Base-by-base conservation (phyloP, 2,113 vertebrate species). In the Jaculus jaculus region DNA sequence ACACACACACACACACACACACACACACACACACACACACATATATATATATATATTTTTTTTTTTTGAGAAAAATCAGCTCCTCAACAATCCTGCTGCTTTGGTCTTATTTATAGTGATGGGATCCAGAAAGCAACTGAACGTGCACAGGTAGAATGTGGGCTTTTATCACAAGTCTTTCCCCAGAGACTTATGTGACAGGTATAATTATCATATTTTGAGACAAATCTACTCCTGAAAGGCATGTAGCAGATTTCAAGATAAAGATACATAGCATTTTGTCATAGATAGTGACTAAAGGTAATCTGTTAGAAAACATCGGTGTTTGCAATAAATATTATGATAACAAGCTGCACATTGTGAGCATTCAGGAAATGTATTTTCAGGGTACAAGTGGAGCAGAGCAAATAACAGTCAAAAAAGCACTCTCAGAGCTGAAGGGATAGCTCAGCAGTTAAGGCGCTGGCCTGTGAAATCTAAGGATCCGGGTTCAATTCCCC, bases 281-380 rank as follows among this genome's bases (percentile, higher is more conserved):
- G n/a, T 66, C 85, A 69, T 51, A 79, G 60, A 39, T 11, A 18
- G 77, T 74, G 66, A 89, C 34, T 28, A 32, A 34, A 60, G 51
- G 72, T 90, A 79, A 72, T 78, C 47, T 69, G 16, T 42, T 83
- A 91, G 65, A 80, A 95, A 87, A 63, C 18, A 68, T 61, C 47
- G 6, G 10, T 23, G 71, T 87, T 89, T 82, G 32, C 39, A 71
- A 72, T 71, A 92, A 84, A 91, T 74, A 93, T 21, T 83, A 66
- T 94, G 65, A 78, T 16, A 42, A 26, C 90, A 75, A 89, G 73
- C 17, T 10, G 23, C 16, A 91, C 30, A 61, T 26, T 23, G 88
- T 39, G 34, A 71, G 21, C 75, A 94, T 58, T 30, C 26, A 68
- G 30, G n/a, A 32, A 94, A 42, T 34, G 61, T 80, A 77, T 92